Base-by-base conservation (phyloP, 2,888 invertebrate genomes). In the Heliconius aoede region DNA sequence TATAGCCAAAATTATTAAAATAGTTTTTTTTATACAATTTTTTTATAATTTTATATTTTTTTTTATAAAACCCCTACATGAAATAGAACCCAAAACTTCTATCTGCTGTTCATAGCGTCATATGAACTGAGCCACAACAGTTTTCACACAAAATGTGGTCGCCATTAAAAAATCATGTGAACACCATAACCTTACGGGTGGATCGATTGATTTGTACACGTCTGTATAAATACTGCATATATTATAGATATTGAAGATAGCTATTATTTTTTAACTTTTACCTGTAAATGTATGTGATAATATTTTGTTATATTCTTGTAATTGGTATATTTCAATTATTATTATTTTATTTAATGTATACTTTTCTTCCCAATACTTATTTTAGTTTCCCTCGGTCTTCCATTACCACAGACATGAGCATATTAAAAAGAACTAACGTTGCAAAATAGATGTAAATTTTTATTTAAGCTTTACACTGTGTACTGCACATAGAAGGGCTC, bases 121-220 rank as follows among this genome's bases (percentile, higher is more conserved):
- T n/a, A 24, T 4, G 5, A 24, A 65, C 65, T 40, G 24, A 11
- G 65, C 15, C 15, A 40, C 65, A 18, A 65, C 65, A 65, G 18
- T 65, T 40, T 40, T 36, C 65, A 65, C 65, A 65, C 65, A 32
- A 72, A 72, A 36, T 69, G 55, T 69, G 32, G 24, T 21, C 15
- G 75, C 69, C 51, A 75, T 74, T 72, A 72, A 72, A 72, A 72
- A 72, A 60, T 28, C 72, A 72, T 72, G 58, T 58, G 36, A 72
- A n/a, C 72, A 72, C 36, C 73, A 65, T 24, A 73, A 62, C 62
- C 64, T 55, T 30, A 65, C 32, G 55, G 46, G 65, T 62, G 72
- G 65, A 78, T 77, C 77, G 76, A 73, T 74, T 74, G 68, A 40
- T 51, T 62, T 74, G 18, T 32, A 73, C 64, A 64, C 46, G 28